phyloP scores from a whole-genome alignment of 2,888 invertebrate genomes.

The Drosophila kambysellisi region DNA sequence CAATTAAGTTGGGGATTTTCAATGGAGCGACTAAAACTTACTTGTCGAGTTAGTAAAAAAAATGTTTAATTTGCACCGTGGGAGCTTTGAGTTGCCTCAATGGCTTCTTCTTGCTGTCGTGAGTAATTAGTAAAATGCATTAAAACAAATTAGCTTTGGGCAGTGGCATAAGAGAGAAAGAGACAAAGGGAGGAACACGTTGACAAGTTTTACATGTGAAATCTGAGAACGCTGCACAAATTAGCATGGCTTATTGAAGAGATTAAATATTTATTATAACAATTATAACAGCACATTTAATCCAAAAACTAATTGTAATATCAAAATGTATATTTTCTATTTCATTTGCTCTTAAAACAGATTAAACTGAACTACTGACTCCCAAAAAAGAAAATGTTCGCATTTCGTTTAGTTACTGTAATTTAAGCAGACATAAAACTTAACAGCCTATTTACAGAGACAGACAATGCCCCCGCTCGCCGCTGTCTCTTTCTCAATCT shows the following conservation, averaged over 20 bases:
- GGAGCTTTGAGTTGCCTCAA: slow-evolving; percentile 30
- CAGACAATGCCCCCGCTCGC: slow-evolving; percentile 15
- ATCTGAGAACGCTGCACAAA: slow-evolving; percentile 27
- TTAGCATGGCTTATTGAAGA: slow-evolving; percentile 27
- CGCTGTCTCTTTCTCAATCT: neutral
- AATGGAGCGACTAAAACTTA: slow-evolving; percentile 65
- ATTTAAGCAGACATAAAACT: slow-evolving; percentile 52
- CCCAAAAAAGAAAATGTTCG: slow-evolving; percentile 14
- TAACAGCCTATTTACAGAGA: slow-evolving; percentile 46
- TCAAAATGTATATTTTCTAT: neutral
- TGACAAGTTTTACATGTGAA: slow-evolving; percentile 10
- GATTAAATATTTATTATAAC: too few relatives aligned
- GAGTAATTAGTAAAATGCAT: slow-evolving; percentile 76
- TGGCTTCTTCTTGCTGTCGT: slow-evolving; percentile 45
- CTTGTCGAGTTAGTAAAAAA: slow-evolving; percentile 60
- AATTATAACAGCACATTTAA: slow-evolving; percentile 4
- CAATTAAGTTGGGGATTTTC: slow-evolving; percentile 67
- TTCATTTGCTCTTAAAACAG: slow-evolving; percentile 24
- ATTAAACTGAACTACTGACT: slow-evolving; percentile 32
- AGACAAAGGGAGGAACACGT: neutral
- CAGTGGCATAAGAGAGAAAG: neutral
- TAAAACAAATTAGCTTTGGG: slow-evolving; percentile 66
- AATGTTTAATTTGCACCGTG: slow-evolving; percentile 61
- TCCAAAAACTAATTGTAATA: neutral
- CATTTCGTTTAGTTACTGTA: slow-evolving; percentile 51